Evolutionary conservation across 2,888 invertebrate species (phyloP).

Genomic region (Craniophora ligustri): DNA sequence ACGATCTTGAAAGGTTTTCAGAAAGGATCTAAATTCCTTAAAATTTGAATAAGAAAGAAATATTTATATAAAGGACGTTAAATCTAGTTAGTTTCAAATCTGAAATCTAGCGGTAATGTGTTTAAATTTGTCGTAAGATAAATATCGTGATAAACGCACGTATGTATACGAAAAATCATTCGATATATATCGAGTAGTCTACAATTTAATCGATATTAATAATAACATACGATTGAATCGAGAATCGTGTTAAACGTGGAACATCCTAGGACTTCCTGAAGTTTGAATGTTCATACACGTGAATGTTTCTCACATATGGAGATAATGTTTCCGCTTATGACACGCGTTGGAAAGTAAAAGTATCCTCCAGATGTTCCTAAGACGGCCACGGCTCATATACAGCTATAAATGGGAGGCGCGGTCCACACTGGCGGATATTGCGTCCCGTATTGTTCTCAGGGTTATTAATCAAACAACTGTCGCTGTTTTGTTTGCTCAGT

Average conservation of each 20-base stretch:
- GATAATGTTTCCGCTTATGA: slow-evolving; percentile 42
- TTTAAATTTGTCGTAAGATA: too few species aligned
- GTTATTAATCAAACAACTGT: slow-evolving; percentile 67
- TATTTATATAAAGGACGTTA: too few species aligned
- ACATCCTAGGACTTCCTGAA: neutral
- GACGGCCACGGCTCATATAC: slow-evolving; percentile 63
- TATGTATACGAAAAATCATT: too few species aligned
- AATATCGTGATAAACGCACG: too few species aligned
- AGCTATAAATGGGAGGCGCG: slow-evolving; percentile 57
- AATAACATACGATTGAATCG: neutral
- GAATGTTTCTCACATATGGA: slow-evolving; percentile 44
- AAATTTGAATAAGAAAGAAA: too few species aligned
- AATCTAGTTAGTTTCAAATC: too few species aligned
- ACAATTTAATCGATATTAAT: too few species aligned
- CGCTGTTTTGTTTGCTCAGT: slow-evolving; percentile 56
- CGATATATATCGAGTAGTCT: too few species aligned
- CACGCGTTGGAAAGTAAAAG: slow-evolving; percentile 51
- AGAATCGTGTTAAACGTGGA: neutral
- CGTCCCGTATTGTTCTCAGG: slow-evolving; percentile 70
- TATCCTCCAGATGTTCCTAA: slow-evolving; percentile 54
- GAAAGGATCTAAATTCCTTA: too few species aligned
- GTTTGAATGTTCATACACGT: slow-evolving; percentile 18
- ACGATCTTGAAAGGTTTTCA: too few species aligned
- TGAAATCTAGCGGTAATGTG: too few species aligned
- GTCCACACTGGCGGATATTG: slow-evolving; percentile 71